Conservation (phyloP, 2,797 vertebrate species). For the Tarsius wallacei region DNA sequence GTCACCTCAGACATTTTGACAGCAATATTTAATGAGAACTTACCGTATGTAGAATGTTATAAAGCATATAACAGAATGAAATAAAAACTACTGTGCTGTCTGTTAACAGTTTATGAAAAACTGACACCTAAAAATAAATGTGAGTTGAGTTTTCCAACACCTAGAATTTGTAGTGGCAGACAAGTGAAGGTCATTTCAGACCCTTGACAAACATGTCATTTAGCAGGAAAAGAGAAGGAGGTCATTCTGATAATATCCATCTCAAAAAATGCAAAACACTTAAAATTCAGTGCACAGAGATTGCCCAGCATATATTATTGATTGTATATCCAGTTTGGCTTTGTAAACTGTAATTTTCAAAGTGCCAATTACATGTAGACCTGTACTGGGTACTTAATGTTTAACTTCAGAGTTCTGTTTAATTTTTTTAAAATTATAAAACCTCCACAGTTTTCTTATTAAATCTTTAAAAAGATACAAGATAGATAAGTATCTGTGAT, state of each 20-base stretch:
- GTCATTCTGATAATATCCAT: neutral
- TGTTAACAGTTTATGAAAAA: neutral
- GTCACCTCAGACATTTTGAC: neutral
- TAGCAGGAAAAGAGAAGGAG: neutral
- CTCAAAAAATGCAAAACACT: neutral
- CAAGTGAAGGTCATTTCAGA: neutral
- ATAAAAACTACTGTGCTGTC: neutral
- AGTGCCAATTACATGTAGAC: neutral
- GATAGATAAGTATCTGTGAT: neutral
- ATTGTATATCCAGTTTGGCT: neutral
- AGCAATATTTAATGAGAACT: constrained; percentile 27
- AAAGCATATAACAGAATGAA: constrained; percentile 15
- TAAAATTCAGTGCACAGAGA: neutral
- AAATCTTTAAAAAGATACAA: constrained; percentile 1
- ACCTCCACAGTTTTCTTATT: neutral
- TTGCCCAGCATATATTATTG: neutral
- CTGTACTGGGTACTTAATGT: neutral
- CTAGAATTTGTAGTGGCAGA: neutral
- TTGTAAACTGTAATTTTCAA: neutral
- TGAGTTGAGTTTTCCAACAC: neutral
- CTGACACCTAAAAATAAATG: neutral
- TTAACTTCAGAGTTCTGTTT: neutral
- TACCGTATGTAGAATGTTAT: neutral
- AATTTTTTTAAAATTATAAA: neutral
- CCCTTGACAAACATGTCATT: neutral